These are phyloP conservation scores for Pipistrellus nathusii DNA, from an alignment of 2,797 vertebrate species.

Conservation along the genomic window DNA sequence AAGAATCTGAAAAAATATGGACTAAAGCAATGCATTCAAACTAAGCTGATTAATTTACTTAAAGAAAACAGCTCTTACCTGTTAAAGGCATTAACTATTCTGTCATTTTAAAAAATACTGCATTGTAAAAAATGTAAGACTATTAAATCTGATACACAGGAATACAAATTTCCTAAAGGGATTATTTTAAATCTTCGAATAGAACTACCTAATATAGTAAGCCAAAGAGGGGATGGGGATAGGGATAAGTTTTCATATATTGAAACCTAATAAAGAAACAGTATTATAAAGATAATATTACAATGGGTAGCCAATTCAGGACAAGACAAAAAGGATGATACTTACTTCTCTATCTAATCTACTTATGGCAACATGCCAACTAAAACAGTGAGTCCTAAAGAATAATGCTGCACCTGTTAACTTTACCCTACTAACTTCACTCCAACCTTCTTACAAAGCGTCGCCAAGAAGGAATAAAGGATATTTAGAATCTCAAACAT, in stretches of 20 bases:
- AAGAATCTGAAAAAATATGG: conserved; percentile 61
- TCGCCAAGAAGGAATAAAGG: neutral
- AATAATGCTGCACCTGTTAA: neutral
- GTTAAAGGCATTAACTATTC: neutral
- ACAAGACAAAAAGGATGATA: neutral
- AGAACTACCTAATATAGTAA: conserved; percentile 1
- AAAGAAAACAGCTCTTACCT: conserved; percentile 50
- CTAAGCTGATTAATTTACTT: conserved; percentile 52
- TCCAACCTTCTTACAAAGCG: neutral
- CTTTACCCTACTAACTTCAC: neutral
- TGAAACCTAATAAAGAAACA: conserved; percentile 44
- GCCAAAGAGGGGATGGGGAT: neutral
- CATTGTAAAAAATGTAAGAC: conserved; percentile 39
- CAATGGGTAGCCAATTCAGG: neutral
- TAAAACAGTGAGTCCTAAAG: neutral
- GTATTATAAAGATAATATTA: neutral
- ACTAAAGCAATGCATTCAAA: conserved; percentile 21
- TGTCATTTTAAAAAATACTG: neutral
- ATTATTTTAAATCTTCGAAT: conserved; percentile 48
- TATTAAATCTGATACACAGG: neutral
- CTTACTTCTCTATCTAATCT: conserved; percentile 3
- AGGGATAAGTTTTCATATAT: neutral
- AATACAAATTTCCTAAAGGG: conserved; percentile 46
- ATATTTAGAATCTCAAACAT: neutral
- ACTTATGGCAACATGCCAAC: neutral